A percentile compares a stretch with the other conserved stretches of the same genome.
phyloP scores from a whole-genome alignment of 1,140 invertebrate species.

The Macrosteles quadrilineatus region DNA sequence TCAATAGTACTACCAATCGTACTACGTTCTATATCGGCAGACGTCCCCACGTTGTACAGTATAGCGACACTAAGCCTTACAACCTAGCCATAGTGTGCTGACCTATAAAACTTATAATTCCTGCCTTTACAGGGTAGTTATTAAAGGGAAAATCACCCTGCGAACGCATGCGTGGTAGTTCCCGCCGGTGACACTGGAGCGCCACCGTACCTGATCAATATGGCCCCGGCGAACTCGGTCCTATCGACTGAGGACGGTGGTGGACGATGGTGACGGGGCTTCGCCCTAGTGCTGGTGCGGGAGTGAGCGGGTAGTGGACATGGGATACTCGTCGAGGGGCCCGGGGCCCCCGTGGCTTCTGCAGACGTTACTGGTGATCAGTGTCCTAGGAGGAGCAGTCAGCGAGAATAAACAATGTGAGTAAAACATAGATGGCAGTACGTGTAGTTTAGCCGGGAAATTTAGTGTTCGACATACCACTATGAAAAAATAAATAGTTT shows the following conservation, averaged over 20 bases:
- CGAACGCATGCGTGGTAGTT: slow-evolving; percentile 1
- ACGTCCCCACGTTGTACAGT: no score
- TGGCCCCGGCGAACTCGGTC: background rate
- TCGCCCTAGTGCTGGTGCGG: background rate
- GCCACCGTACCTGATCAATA: slow-evolving; percentile 9
- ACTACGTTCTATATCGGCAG: no score
- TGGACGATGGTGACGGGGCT: background rate
- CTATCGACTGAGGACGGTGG: background rate
- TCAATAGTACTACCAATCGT: no score
- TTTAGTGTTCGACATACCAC: no score
- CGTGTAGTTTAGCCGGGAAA: no score
- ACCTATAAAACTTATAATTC: slow-evolving; percentile 17
- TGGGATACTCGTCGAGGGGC: slow-evolving; percentile 12
- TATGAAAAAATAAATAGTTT: no score
- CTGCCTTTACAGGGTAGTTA: slow-evolving; percentile 6
- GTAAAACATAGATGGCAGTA: no score
- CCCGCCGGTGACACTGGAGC: background rate
- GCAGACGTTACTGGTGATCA: background rate
- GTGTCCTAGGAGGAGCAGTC: background rate
- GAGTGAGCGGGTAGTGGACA: background rate
- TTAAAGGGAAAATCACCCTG: background rate
- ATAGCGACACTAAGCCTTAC: no score
- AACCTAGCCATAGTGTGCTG: no score
- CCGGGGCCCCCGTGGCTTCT: background rate
- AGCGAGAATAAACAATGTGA: slow-evolving; percentile 1